Conservation (phyloP, 2,113 vertebrate species). For the Talpa occidentalis region DNA sequence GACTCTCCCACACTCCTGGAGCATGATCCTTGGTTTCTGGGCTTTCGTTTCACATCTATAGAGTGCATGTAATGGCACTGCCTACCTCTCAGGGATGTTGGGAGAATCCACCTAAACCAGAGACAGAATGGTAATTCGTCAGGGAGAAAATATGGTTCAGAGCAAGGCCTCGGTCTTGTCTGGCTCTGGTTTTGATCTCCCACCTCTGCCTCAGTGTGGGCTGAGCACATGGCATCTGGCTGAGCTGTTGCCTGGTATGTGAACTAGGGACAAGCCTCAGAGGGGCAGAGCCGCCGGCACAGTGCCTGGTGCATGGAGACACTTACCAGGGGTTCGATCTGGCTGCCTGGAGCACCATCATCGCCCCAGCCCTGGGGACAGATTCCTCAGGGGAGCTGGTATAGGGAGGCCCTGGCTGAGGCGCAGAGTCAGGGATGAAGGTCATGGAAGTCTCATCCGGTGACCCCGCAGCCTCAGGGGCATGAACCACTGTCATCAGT, state of each 20-base stretch:
- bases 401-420: neutral
- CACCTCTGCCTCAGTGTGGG: neutral
- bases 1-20: neutral
- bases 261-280: neutral
- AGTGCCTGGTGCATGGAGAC: neutral
- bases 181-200: neutral
- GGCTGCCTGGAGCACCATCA: neutral
- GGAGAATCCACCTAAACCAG: neutral
- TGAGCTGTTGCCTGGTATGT: neutral
- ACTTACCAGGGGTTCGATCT: neutral
- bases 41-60: neutral
- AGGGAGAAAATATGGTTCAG: neutral
- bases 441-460: neutral
- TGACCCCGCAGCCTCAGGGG: conserved; percentile 7
- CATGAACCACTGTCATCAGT: conserved; percentile 27
- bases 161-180: neutral
- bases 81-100: neutral
- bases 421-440: neutral
- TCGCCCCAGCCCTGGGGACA: neutral
- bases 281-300: neutral
- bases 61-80: neutral
- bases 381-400: neutral
- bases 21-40: neutral
- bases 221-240: neutral
- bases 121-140: neutral